These are phyloP conservation scores for Cetonia aurata DNA, from an alignment of 2,888 invertebrate species.

Conservation along the genomic window DNA sequence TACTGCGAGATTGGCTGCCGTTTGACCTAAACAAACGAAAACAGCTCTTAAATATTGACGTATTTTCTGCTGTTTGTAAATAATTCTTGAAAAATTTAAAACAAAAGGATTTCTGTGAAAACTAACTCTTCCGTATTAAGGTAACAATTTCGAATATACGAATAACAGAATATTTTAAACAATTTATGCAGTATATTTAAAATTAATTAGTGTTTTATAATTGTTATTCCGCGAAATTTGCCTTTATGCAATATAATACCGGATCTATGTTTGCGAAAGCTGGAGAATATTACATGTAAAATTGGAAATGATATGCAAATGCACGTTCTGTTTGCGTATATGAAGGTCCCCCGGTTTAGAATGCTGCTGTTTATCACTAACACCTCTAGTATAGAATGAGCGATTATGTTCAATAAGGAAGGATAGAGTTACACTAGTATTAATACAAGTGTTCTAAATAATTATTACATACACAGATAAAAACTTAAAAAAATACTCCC, in stretches of 20 bases:
- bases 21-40: conserved; percentile 48
- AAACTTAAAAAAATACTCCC: too few species aligned
- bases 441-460: too few species aligned
- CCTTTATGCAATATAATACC: too few species aligned
- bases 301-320: conserved; percentile 19
- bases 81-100: background rate
- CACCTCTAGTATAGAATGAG: too few species aligned
- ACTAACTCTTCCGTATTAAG: too few species aligned
- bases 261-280: conserved; percentile 2
- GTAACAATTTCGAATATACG: too few species aligned
- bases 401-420: too few species aligned
- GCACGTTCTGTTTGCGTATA: conserved; percentile 15
- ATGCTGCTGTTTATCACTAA: background rate
- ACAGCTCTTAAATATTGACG: background rate
- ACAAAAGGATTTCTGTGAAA: too few species aligned
- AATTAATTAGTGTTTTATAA: too few species aligned
- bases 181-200: background rate
- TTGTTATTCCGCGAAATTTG: too few species aligned
- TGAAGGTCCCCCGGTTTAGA: background rate
- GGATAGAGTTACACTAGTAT: too few species aligned
- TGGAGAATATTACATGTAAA: background rate
- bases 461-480: too few species aligned
- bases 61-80: background rate
- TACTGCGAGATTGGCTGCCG: conserved; percentile 47
- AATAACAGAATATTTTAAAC: background rate